Conservation (phyloP, 2,888 invertebrate genomes). For the Idaea dimidiata region DNA sequence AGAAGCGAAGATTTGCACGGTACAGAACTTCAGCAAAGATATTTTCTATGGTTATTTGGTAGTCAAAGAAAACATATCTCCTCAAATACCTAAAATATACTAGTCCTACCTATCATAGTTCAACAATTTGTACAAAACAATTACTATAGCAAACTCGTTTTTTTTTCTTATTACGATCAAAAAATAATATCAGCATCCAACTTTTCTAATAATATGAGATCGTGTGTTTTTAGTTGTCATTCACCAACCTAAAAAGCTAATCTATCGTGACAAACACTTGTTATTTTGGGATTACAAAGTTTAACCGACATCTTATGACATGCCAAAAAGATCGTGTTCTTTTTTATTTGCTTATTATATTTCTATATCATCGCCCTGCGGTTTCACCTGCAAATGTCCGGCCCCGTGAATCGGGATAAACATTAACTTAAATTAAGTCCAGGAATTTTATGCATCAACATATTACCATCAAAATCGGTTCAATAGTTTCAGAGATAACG, state of each 20-base stretch:
- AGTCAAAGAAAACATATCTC: background rate
- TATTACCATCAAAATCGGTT: too few relatives aligned
- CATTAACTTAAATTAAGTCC: too few relatives aligned
- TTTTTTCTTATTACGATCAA: background rate
- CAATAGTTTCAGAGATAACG: too few relatives aligned
- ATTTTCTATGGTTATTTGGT: background rate
- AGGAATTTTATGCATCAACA: too few relatives aligned
- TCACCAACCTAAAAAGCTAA: background rate
- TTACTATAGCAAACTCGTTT: background rate
- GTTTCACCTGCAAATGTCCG: too few relatives aligned
- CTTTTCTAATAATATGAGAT: background rate
- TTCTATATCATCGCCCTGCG: too few relatives aligned
- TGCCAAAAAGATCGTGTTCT: background rate
- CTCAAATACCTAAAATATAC: background rate
- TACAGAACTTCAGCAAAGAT: too few relatives aligned
- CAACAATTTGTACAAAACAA: background rate
- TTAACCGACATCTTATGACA: background rate
- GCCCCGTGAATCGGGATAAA: too few relatives aligned
- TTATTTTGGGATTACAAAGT: background rate
- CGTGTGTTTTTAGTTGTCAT: background rate
- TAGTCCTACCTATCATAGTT: background rate
- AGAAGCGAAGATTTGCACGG: too few relatives aligned
- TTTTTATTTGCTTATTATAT: too few relatives aligned
- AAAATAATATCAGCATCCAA: background rate
- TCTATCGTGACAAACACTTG: background rate